Evolutionary conservation across 2,888 invertebrate genomes (phyloP).

Genomic region (Agapetus fuscipes): DNA sequence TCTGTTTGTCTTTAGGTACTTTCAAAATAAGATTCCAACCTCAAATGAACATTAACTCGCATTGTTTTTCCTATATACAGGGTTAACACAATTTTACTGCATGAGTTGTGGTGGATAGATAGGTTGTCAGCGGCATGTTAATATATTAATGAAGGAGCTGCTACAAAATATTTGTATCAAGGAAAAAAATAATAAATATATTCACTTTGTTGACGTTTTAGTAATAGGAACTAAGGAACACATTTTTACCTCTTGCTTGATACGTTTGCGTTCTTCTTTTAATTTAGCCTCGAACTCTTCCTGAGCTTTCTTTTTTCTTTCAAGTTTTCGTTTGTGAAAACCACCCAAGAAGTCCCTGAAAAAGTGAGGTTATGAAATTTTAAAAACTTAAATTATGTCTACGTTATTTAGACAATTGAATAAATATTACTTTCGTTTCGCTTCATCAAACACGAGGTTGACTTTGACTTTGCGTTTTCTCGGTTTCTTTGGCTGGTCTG

Average conservation of each 20-base stretch:
- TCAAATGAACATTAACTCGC: no score
- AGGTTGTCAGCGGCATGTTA: no score
- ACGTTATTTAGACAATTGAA: background rate
- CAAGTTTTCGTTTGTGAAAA: conserved; percentile 70
- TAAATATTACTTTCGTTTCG: conserved; percentile 44
- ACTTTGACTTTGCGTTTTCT: conserved; percentile 34
- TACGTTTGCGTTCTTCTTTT: conserved; percentile 66
- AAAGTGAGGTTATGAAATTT: conserved; percentile 17
- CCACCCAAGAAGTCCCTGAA: conserved; percentile 71
- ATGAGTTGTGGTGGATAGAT: no score
- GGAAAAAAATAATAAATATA: conserved; percentile 9
- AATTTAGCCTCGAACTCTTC: conserved; percentile 59
- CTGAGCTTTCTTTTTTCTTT: conserved; percentile 64
- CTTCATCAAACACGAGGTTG: conserved; percentile 49
- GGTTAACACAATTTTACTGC: no score
- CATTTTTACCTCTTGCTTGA: conserved; percentile 70
- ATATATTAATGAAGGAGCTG: background rate
- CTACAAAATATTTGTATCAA: background rate
- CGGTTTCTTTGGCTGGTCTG: conserved; percentile 30
- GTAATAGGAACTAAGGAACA: no score
- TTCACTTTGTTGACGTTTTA: background rate
- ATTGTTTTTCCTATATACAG: no score
- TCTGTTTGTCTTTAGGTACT: no score
- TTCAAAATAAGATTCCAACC: no score
- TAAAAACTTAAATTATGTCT: conserved; percentile 5